phyloP scores from a whole-genome alignment of 2,888 invertebrate species.

The Glyphotaelius pellucidus region DNA sequence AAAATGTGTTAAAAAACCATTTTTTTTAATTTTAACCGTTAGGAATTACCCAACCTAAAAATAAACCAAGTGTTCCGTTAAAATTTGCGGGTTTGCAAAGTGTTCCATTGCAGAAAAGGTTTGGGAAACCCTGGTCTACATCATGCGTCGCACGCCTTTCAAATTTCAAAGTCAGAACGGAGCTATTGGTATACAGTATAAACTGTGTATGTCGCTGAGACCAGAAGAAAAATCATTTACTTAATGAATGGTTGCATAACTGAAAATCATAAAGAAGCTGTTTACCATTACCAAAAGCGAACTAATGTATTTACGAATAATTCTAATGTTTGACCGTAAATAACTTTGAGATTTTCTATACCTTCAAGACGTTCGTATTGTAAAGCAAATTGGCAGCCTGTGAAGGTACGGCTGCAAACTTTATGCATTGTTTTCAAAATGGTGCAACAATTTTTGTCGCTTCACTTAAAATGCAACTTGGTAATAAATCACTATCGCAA shows the following conservation, averaged over 20 bases:
- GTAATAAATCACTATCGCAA: constrained; percentile 4
- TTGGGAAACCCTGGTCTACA: too few relatives aligned
- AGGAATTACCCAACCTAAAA: too few relatives aligned
- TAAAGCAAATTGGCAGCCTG: constrained; percentile 8
- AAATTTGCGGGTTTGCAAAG: too few relatives aligned
- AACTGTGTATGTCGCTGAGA: neutral
- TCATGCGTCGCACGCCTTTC: too few relatives aligned
- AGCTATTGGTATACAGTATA: too few relatives aligned
- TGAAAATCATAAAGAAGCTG: constrained; percentile 7
- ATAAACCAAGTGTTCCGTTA: too few relatives aligned
- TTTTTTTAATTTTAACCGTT: too few relatives aligned
- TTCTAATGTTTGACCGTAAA: constrained; percentile 60
- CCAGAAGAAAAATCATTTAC: constrained; percentile 20
- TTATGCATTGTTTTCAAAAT: constrained; percentile 19
- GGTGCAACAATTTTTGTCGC: neutral
- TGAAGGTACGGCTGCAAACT: neutral
- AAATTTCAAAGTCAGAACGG: too few relatives aligned
- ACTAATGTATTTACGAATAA: constrained; percentile 47
- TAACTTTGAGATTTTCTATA: constrained; percentile 20
- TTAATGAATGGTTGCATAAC: constrained; percentile 32
- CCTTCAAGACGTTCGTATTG: neutral
- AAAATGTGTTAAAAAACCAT: too few relatives aligned
- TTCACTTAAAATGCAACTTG: constrained; percentile 24
- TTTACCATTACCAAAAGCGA: constrained; percentile 9
- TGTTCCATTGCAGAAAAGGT: too few relatives aligned